phyloP scores from a whole-genome alignment of 2,797 vertebrate genomes.

The Sebastes matsubarae region DNA sequence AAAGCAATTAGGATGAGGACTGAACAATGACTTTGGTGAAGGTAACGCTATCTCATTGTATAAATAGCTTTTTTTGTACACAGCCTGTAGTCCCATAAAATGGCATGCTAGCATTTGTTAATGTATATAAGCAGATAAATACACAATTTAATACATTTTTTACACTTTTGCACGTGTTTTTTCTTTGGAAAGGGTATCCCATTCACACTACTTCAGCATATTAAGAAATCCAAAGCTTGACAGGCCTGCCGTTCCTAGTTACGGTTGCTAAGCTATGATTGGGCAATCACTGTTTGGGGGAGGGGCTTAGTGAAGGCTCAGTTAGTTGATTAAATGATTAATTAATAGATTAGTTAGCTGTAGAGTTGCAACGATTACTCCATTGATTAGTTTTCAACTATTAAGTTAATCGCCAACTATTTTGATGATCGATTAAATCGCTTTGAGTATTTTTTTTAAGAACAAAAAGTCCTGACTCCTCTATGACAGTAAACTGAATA shows the following conservation, averaged over 20 bases:
- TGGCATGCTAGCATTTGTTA: too few species aligned
- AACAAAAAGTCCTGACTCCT: too few species aligned
- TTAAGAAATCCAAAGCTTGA: not conserved
- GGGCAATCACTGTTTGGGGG: not conserved
- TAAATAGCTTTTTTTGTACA: too few species aligned
- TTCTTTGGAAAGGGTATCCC: not conserved
- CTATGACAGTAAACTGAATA: too few species aligned
- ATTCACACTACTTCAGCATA: not conserved
- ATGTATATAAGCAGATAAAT: not conserved
- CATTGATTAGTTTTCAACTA: too few species aligned
- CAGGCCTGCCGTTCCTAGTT: not conserved
- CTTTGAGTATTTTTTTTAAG: too few species aligned
- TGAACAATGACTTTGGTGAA: too few species aligned
- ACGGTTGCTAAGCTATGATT: not conserved
- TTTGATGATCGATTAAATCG: too few species aligned
- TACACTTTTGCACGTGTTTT: not conserved
- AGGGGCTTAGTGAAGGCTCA: not conserved
- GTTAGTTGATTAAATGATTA: not conserved
- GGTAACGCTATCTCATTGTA: too few species aligned
- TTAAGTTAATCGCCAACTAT: too few species aligned
- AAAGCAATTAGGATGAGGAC: not conserved
- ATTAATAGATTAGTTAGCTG: not conserved
- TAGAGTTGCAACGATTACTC: not conserved
- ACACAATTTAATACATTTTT: rapidly evolving
- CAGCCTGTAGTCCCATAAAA: not conserved